Evolutionary conservation across 2,888 invertebrate species (phyloP), one percentile per base, ranked within the genome.

Genomic region (Drosophila mimica): DNA sequence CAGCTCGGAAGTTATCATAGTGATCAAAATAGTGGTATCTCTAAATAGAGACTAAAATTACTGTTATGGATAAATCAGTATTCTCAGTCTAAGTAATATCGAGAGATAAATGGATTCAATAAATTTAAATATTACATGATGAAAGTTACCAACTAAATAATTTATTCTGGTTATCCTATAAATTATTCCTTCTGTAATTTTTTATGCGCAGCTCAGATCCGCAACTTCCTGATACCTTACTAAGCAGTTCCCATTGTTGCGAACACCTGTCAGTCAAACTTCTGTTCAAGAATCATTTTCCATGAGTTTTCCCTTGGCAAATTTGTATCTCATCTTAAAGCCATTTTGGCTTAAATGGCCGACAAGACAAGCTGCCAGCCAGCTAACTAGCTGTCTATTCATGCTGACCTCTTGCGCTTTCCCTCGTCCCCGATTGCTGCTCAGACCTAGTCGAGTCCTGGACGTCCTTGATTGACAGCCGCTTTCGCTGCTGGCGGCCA

Each of bases 401-500:
- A 25, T 31, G 15, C 64, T 62, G 53, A 59, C 48, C 63, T 30
- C 9, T 30, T 34, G 2, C 31, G 13, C 33, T 17, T 15, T 0
- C 15, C n/a, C 5, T 8, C 34, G 28, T 2, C 7, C 20, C 20
- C 15, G 11, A 20, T 2, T 20, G 20, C 17, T 9, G 9, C 28
- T 5, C 28, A 15, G 4, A 33, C 51, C 59, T 28, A 11, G 43
- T 7, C 34, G 34, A 58, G 67, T 75, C 68, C 73, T 79, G 59
- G 30, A 67, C 71, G 71, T 69, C 56, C 71, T 82, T 82, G 82
- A 82, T 82, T 82, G 82, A 82, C 82, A 82, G 82, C 68, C 82
- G 76, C 76, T 76, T 69, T 73, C 63, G 62, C 71, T 76, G 72
- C 68, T 79, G 82, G 80, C 78, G 72, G 76, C 79, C 82, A 82